Percentiles rank a stretch among this genome's conserved stretches.
Evolutionary conservation across 2,113 vertebrate species (phyloP).

Genomic region (Aptenodytes forsteri): DNA sequence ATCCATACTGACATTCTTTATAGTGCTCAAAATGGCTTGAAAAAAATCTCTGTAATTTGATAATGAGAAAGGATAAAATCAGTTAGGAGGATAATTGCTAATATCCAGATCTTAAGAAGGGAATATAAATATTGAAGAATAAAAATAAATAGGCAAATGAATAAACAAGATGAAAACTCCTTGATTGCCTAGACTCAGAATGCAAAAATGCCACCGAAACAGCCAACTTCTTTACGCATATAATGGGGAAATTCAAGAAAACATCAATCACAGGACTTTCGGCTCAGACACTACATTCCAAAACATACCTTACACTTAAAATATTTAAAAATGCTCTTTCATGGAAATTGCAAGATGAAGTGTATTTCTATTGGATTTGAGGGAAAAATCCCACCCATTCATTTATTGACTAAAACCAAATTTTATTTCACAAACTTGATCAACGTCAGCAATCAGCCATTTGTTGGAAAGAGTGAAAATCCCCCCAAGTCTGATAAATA

Average conservation of each 20-base stretch:
- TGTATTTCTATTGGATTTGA: not conserved
- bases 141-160: constrained; percentile 35
- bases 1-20: not conserved
- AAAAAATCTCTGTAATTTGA: constrained; percentile 24
- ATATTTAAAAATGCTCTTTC: not conserved
- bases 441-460: not conserved
- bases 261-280: not conserved
- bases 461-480: not conserved
- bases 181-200: not conserved
- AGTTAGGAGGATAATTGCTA: constrained; percentile 26
- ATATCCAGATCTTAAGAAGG: constrained; percentile 11
- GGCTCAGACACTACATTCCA: not conserved
- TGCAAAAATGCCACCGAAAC: not conserved
- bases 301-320: not conserved
- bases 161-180: not conserved
- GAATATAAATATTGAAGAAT: constrained; percentile 9
- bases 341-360: not conserved
- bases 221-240: not conserved
- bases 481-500: not conserved
- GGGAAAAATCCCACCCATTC: not conserved
- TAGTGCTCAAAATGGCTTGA: not conserved
- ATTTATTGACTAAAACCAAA: not conserved
- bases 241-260: not conserved
- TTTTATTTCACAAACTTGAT: not conserved
- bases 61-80: constrained; percentile 37